These are phyloP conservation scores for Liolophura sinensis DNA, from an alignment of 1,140 invertebrate species.

Conservation along the genomic window DNA sequence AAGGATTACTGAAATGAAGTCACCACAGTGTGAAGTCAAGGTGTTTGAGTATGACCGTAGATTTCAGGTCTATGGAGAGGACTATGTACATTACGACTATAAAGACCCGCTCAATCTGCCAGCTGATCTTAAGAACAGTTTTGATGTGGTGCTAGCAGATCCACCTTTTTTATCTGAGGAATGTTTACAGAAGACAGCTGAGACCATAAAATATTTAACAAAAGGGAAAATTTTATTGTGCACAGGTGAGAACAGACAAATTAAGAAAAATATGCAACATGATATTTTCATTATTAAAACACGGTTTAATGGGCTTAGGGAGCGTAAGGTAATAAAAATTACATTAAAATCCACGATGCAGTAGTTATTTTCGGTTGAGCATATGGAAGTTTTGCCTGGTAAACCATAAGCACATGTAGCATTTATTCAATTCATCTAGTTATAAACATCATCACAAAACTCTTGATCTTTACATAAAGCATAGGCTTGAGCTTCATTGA, in stretches of 20 bases:
- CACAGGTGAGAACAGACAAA: slow-evolving; percentile 69
- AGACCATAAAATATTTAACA: slow-evolving; percentile 75
- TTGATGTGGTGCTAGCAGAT: slow-evolving; percentile 88
- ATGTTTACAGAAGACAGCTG: slow-evolving; percentile 82
- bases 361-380: slow-evolving; percentile 3
- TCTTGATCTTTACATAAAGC: too few relatives aligned
- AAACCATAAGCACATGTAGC: slow-evolving; percentile 6
- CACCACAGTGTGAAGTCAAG: slow-evolving; percentile 31
- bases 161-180: slow-evolving; percentile 94
- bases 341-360: neutral
- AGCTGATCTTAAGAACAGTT: slow-evolving; percentile 64
- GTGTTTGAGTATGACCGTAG: slow-evolving; percentile 73
- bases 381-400: neutral
- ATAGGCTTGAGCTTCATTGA: slow-evolving; percentile 8
- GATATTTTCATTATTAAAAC: neutral
- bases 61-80: slow-evolving; percentile 76
- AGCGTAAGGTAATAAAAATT: slow-evolving; percentile 39
- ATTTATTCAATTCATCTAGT: slow-evolving; percentile 5
- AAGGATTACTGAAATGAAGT: slow-evolving; percentile 55
- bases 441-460: too few relatives aligned
- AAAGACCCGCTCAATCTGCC: slow-evolving; percentile 77
- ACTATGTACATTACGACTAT: slow-evolving; percentile 90
- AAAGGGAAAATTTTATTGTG: slow-evolving; percentile 86
- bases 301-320: slow-evolving; percentile 48
- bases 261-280: neutral